Base-by-base conservation (phyloP, 2,888 invertebrate genomes). In the Anoncus sp. region DNA sequence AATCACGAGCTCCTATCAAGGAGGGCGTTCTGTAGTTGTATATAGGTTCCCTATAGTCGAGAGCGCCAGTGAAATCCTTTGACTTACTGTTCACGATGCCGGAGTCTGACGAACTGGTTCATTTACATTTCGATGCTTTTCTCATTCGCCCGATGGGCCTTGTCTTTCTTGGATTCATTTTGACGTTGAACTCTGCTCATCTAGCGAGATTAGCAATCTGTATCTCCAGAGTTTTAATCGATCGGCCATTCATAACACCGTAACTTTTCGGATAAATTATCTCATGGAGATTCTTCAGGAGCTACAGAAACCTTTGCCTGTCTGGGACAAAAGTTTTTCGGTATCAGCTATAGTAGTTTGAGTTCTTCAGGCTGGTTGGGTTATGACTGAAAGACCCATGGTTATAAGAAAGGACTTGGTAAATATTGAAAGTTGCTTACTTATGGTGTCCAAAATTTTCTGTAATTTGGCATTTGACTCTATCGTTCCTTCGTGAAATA, bases 1-100 rank as follows among this genome's bases (percentile, higher is more conserved):
- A 80, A 81, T 77, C 79, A 70, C 71, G 53, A 22, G 31, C 18
- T 24, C 20, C 31, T 51, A 73, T 72, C 65, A 31, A 79, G 65
- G 20, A 38, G 40, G 40, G 35, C 27, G 24, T 51, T 47, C 38
- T 38, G 51, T 55, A 53, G 16, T 18, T 43, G 20, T 51, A 31
- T 51, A 31, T 62, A 59, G 12, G 24, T 49, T 16, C 16, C 20
- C 5, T 20, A 40, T 16, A 22, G 57, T 51, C 45, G 31, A 38
- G 10, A 40, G 35, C n/a, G n/a, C 20, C 63, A 69, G 22, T 49
- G 45, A 73, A 57, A 57, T 49, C 51, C 51, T 53, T 55, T 40
- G 66, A 22, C 27, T 40, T 47, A 3, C 24, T 40, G 27, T 38
- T 55, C 20, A 24, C 16, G 22, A 24, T 16, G 10, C 43, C 47